Conservation (phyloP, 2,888 invertebrate species). For the Lingula anatina region DNA sequence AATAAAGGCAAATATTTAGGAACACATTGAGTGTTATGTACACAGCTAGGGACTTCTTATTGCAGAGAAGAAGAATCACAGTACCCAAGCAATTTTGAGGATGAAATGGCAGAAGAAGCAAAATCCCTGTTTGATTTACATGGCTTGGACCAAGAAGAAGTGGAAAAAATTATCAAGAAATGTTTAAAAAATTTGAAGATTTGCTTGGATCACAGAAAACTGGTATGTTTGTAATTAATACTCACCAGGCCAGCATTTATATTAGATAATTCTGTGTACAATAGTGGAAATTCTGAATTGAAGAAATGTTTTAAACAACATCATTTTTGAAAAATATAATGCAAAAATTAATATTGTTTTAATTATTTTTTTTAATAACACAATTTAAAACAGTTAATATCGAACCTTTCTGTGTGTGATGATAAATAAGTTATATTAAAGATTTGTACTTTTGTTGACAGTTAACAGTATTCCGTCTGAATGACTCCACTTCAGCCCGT, state of each 20-base stretch:
- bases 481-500: constrained; percentile 35
- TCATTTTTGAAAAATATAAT: too few species aligned
- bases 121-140: constrained; percentile 29
- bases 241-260: too few species aligned
- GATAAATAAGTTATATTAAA: too few species aligned
- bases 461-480: constrained; percentile 42
- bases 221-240: too few species aligned
- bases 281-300: neutral
- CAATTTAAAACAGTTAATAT: too few species aligned
- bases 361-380: too few species aligned
- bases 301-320: neutral
- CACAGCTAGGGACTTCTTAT: too few species aligned
- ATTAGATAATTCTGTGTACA: neutral
- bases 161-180: constrained; percentile 17
- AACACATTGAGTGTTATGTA: too few species aligned
- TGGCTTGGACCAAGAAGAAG: constrained; percentile 16
- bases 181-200: constrained; percentile 24
- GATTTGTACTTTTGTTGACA: constrained; percentile 14
- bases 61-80: constrained; percentile 24
- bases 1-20: too few species aligned
- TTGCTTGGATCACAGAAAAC: constrained; percentile 17
- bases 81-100: constrained; percentile 21
- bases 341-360: too few species aligned
- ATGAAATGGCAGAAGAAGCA: constrained; percentile 19
- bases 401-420: too few species aligned